Conservation (phyloP, 2,888 invertebrate genomes). For the Eulithis prunata region DNA sequence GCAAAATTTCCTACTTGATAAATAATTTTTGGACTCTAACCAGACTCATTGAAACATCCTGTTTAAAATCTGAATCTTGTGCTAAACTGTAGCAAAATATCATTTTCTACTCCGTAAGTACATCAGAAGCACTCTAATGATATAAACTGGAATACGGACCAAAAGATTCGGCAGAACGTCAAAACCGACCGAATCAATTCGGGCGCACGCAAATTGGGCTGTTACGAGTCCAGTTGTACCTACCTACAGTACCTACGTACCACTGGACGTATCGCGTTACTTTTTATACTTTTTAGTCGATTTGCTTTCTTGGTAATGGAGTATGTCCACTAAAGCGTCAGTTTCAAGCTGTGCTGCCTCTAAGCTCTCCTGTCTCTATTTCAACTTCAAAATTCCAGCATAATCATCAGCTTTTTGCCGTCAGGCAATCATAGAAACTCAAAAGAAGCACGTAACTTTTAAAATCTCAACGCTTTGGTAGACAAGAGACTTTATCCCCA, state of each 20-base stretch:
- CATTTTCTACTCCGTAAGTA: too few relatives aligned
- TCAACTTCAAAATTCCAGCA: too few relatives aligned
- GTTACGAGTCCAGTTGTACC: constrained; percentile 3
- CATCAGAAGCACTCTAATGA: background rate
- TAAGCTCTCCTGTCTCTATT: too few relatives aligned
- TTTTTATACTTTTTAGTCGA: constrained; percentile 15
- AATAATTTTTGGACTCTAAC: too few relatives aligned
- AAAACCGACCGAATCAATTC: constrained; percentile 20
- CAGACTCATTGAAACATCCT: too few relatives aligned
- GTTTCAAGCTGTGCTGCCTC: background rate
- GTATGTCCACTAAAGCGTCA: background rate
- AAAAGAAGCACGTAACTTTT: background rate
- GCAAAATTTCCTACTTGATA: too few relatives aligned
- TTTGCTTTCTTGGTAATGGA: constrained; percentile 3
- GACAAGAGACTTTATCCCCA: constrained; percentile 8
- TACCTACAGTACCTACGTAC: constrained; percentile 7
- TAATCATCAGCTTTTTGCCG: too few relatives aligned
- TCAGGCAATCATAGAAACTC: too few relatives aligned
- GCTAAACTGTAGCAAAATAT: too few relatives aligned
- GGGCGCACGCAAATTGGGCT: constrained; percentile 14
- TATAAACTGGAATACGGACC: background rate
- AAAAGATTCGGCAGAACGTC: constrained; percentile 2
- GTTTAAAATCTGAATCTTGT: too few relatives aligned
- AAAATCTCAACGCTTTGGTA: constrained; percentile 6
- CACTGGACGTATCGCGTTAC: constrained; percentile 21